Percentiles rank a stretch among this genome's conserved stretches.
These are phyloP conservation scores for Trididemnum miniatum DNA, from an alignment of 23 tunicate species.

Conservation along the genomic window DNA sequence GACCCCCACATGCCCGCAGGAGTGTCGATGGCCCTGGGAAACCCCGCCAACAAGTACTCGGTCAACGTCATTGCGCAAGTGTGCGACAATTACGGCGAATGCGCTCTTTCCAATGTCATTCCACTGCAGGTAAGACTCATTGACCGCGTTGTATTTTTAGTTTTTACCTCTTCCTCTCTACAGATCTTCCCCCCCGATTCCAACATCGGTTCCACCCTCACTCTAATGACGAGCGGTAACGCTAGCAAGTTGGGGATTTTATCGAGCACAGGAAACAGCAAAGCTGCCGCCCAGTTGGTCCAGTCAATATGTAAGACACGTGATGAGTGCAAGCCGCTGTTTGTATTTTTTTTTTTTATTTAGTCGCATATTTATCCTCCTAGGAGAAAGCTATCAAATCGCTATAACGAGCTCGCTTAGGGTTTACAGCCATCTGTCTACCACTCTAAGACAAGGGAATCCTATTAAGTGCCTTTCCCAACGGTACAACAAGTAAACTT, in stretches of 20 bases:
- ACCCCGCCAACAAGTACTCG: constrained; percentile 51
- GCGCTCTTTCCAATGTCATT: constrained; percentile 85
- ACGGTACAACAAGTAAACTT: too few species aligned
- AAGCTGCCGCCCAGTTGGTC: constrained; percentile 92
- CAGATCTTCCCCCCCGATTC: constrained; percentile 75
- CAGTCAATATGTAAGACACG: constrained; percentile 84
- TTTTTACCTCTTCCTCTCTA: too few species aligned
- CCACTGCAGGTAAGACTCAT: constrained; percentile 54
- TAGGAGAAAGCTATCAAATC: too few species aligned
- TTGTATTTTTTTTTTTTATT: too few species aligned
- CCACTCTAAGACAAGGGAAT: too few species aligned
- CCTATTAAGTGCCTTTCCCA: too few species aligned
- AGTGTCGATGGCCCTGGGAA: constrained; percentile 91
- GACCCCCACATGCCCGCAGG: too few species aligned
- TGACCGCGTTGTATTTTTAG: too few species aligned
- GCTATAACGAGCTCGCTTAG: too few species aligned
- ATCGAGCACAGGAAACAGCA: constrained; percentile 92
- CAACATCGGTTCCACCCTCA: constrained; percentile 72
- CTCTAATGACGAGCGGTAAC: constrained; percentile 75
- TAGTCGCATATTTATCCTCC: too few species aligned
- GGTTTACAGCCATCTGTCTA: too few species aligned
- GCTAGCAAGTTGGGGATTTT: constrained; percentile 86
- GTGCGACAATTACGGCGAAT: constrained; percentile 93
- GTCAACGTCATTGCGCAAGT: constrained; percentile 83
- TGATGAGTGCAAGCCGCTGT: neutral